Conservation (phyloP, 2,113 vertebrate species). For the Aix galericulata region DNA sequence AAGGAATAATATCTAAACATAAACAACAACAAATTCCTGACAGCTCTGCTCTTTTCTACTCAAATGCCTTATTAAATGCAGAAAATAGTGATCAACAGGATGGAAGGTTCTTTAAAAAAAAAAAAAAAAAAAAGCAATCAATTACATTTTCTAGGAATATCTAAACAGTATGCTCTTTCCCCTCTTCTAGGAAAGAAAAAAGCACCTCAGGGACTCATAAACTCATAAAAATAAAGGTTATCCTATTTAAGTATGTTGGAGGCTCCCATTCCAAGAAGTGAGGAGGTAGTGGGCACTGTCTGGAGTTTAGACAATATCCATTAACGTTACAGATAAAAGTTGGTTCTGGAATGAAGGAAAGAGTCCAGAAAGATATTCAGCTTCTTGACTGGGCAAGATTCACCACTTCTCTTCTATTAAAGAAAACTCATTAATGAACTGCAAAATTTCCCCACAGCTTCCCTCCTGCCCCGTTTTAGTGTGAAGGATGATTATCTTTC, state of each 20-base stretch:
- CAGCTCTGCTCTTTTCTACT: neutral
- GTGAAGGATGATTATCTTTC: too few species aligned
- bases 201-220: neutral
- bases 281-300: neutral
- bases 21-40: neutral
- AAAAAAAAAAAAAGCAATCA: neutral
- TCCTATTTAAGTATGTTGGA: neutral
- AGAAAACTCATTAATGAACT: neutral
- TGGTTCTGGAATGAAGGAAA: neutral
- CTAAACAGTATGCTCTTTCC: neutral
- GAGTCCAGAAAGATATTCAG: neutral
- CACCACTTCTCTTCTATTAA: neutral
- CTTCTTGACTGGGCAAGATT: neutral
- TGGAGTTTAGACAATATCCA: neutral
- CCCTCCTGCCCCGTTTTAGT: neutral
- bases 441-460: neutral
- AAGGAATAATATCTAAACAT: neutral
- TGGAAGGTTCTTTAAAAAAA: neutral
- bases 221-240: neutral
- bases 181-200: neutral
- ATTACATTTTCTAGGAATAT: neutral
- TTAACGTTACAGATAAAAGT: neutral
- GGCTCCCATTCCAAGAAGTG: neutral
- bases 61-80: neutral
- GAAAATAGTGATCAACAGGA: neutral